These are phyloP conservation scores for Caranx melampygus DNA, from an alignment of 2,113 vertebrate species.

Conservation along the genomic window DNA sequence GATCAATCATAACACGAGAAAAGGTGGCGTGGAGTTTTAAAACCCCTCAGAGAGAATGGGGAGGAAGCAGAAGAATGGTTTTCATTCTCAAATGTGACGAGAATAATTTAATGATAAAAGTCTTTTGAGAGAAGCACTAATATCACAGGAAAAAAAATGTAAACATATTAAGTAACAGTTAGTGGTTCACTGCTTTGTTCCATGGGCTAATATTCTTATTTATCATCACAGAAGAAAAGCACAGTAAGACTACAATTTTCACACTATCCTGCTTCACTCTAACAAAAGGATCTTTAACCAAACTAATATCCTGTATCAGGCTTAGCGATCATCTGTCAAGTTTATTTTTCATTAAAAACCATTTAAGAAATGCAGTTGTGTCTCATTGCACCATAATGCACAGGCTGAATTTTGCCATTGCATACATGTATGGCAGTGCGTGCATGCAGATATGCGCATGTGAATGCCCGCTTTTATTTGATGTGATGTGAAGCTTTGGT, in stretches of 20 bases:
- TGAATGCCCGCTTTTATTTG: slow-evolving; percentile 8
- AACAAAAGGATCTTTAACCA: slow-evolving; percentile 14
- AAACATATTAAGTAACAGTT: slow-evolving; percentile 10
- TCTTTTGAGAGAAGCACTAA: neutral
- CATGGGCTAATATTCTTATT: neutral
- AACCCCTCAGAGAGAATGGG: neutral
- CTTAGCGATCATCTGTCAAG: slow-evolving; percentile 20
- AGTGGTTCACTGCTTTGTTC: neutral
- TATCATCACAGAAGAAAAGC: neutral
- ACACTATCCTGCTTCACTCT: slow-evolving; percentile 2
- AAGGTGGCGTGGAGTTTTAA: no score
- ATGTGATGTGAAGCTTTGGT: slow-evolving; percentile 14
- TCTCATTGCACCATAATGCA: slow-evolving; percentile 10
- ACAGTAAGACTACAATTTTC: neutral
- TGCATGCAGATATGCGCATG: neutral
- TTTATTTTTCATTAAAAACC: slow-evolving; percentile 35
- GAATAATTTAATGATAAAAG: neutral
- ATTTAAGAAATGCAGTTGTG: slow-evolving; percentile 6
- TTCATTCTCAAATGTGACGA: neutral
- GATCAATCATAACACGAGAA: neutral
- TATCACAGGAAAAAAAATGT: neutral
- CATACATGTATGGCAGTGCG: neutral
- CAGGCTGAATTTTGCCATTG: slow-evolving; percentile 2
- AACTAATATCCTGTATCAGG: slow-evolving; percentile 39
- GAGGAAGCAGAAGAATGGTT: neutral